Evolutionary conservation across 2,113 vertebrate genomes (phyloP).

Genomic region (Trinectes maculatus): DNA sequence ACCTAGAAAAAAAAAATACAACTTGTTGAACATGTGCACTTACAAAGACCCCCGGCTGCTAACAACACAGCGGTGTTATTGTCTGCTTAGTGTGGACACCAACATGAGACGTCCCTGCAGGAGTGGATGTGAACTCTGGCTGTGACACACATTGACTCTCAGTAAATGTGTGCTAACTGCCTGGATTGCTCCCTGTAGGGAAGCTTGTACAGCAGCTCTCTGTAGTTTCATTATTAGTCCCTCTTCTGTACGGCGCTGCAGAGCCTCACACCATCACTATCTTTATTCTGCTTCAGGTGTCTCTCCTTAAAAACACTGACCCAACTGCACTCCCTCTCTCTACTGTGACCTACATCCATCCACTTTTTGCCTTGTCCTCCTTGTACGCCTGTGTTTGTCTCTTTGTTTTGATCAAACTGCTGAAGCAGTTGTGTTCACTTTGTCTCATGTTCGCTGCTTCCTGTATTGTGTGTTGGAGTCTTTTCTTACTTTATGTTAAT

Average conservation of each 20-base stretch:
- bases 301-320: constrained; percentile 10
- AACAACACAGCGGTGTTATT: neutral
- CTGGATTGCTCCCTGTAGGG: constrained; percentile 39
- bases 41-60: too few relatives aligned
- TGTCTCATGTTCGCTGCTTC: too few relatives aligned
- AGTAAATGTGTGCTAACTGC: constrained; percentile 50
- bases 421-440: too few relatives aligned
- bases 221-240: constrained; percentile 48
- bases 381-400: neutral
- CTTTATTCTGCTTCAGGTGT: constrained; percentile 7
- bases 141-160: constrained; percentile 41
- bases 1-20: too few relatives aligned
- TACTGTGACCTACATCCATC: constrained; percentile 18
- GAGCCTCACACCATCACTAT: constrained; percentile 18
- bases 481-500: too few relatives aligned
- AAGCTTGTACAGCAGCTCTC: constrained; percentile 23
- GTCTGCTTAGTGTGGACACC: constrained; percentile 11
- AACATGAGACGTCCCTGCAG: constrained; percentile 17
- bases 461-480: too few relatives aligned
- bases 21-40: too few relatives aligned
- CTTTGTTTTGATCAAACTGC: too few relatives aligned
- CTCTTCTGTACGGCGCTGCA: constrained; percentile 24
- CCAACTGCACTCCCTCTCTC: constrained; percentile 17
- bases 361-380: neutral
- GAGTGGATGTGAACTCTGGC: constrained; percentile 18